Evolutionary conservation across 1,140 invertebrate genomes (phyloP).

Genomic region (Drosophila nasuta): DNA sequence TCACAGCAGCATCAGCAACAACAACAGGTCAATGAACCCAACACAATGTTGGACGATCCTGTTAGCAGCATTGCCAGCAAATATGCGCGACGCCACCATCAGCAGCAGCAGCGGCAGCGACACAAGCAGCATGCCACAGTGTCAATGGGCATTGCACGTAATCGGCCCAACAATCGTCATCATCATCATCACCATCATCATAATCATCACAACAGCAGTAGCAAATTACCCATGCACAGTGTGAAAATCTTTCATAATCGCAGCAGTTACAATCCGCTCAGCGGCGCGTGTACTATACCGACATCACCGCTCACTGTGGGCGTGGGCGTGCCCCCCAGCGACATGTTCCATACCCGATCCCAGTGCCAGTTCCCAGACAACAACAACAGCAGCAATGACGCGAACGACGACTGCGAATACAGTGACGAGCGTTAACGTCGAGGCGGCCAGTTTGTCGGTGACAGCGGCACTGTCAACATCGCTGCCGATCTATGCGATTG

Average conservation of each 20-base stretch:
- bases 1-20: constrained; percentile 10
- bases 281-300: constrained; percentile 21
- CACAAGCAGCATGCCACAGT: constrained; percentile 54
- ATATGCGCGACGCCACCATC: constrained; percentile 73
- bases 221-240: constrained; percentile 84
- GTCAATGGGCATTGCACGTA: constrained; percentile 76
- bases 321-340: constrained; percentile 24
- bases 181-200: constrained; percentile 26
- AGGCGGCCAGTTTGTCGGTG: constrained; percentile 62
- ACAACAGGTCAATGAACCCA: constrained; percentile 62
- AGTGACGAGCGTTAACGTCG: constrained; percentile 39
- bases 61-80: constrained; percentile 79
- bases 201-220: constrained; percentile 3
- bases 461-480: constrained; percentile 71
- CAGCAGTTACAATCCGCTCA: constrained; percentile 61
- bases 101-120: constrained; percentile 47
- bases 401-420: constrained; percentile 37
- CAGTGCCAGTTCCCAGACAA: constrained; percentile 14
- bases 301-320: neutral
- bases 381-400: constrained; percentile 13
- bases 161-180: constrained; percentile 72
- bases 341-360: constrained; percentile 7
- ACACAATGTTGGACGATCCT: constrained; percentile 64
- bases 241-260: constrained; percentile 85
- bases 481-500: constrained; percentile 62